phyloP scores from a whole-genome alignment of 2,113 vertebrate species.

The Amazona guildingii region DNA sequence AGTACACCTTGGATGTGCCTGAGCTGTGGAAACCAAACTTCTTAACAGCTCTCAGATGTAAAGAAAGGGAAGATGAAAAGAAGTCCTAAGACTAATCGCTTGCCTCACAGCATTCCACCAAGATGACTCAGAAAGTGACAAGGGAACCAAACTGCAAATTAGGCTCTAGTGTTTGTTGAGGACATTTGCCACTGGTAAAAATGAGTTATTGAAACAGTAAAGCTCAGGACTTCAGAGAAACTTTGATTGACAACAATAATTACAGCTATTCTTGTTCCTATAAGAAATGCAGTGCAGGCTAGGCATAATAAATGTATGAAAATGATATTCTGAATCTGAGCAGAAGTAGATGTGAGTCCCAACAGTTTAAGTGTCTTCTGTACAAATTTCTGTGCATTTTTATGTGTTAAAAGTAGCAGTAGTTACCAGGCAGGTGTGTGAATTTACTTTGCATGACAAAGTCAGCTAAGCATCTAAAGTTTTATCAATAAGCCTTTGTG shows the following conservation, averaged over 20 bases:
- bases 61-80: constrained; percentile 47
- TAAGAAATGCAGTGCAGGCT: constrained; percentile 37
- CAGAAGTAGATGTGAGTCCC: constrained; percentile 3
- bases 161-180: constrained; percentile 56
- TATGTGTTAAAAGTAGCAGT: background rate
- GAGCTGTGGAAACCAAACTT: constrained; percentile 51
- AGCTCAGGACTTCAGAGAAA: constrained; percentile 57
- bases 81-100: constrained; percentile 34
- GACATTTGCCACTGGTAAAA: constrained; percentile 51
- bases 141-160: constrained; percentile 60
- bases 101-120: constrained; percentile 46
- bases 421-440: background rate
- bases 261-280: constrained; percentile 58
- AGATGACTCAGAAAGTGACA: constrained; percentile 62
- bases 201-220: constrained; percentile 63
- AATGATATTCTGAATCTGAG: constrained; percentile 38
- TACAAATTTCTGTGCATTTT: background rate
- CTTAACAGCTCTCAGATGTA: constrained; percentile 47
- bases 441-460: background rate
- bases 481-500: background rate
- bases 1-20: background rate
- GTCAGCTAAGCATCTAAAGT: background rate
- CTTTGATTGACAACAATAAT: constrained; percentile 70
- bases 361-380: constrained; percentile 1
- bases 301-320: constrained; percentile 45